Percentiles rank a stretch among this genome's conserved stretches.
These are phyloP conservation scores for Platypus cylindrus DNA, from an alignment of 2,888 invertebrate genomes.

Conservation along the genomic window DNA sequence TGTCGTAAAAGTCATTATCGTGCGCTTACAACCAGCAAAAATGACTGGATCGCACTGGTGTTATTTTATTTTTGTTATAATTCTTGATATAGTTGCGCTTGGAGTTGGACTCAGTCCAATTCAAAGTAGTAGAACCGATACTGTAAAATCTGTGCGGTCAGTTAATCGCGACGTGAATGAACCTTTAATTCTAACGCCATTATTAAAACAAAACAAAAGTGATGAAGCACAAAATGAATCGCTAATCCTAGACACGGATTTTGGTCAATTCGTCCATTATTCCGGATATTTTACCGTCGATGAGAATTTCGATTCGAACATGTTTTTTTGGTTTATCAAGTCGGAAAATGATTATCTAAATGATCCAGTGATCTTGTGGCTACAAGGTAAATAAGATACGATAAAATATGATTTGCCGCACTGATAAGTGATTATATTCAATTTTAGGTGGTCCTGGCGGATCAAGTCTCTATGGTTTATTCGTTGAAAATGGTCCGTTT, in stretches of 20 bases:
- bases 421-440: background rate
- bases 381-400: constrained; percentile 46
- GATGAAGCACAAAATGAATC: constrained; percentile 45
- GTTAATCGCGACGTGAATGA: constrained; percentile 27
- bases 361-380: constrained; percentile 65
- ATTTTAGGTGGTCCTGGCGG: constrained; percentile 58
- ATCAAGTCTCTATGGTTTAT: constrained; percentile 60
- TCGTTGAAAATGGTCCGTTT: constrained; percentile 71
- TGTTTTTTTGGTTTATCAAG: constrained; percentile 85
- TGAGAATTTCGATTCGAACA: constrained; percentile 56
- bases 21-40: no score
- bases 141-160: no score
- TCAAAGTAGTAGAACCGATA: no score
- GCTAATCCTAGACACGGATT: constrained; percentile 40
- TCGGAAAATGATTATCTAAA: constrained; percentile 38
- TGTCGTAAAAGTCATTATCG: no score
- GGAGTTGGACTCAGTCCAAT: no score
- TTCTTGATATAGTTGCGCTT: no score
- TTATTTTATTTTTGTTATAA: no score
- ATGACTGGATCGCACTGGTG: no score
- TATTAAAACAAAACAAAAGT: constrained; percentile 51
- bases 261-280: constrained; percentile 50
- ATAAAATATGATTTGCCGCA: no score
- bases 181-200: constrained; percentile 60
- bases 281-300: constrained; percentile 72